Conservation (phyloP, 2,888 invertebrate genomes). For the Leucophenga maculata region DNA sequence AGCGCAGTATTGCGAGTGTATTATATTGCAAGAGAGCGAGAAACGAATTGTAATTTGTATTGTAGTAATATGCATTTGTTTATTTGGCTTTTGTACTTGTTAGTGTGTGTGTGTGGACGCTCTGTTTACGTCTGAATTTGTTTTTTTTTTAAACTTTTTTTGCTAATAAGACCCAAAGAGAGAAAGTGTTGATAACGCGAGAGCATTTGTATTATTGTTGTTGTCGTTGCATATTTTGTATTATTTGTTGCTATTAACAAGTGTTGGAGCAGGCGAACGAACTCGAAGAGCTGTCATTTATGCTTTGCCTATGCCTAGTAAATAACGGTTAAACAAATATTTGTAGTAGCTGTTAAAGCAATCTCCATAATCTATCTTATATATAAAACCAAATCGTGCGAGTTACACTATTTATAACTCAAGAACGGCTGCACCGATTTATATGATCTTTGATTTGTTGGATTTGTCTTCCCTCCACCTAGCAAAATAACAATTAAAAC, state of each 20-base stretch:
- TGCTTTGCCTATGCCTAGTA: too few species aligned
- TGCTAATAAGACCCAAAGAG: background rate
- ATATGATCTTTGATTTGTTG: too few species aligned
- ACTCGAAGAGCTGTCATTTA: background rate
- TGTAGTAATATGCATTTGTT: constrained; percentile 21
- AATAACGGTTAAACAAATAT: too few species aligned
- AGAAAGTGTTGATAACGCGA: background rate
- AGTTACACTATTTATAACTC: too few species aligned
- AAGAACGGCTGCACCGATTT: too few species aligned
- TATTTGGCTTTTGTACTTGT: constrained; percentile 15
- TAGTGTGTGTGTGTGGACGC: background rate
- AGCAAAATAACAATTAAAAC: too few species aligned
- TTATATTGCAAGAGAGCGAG: background rate
- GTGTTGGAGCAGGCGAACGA: constrained; percentile 15
- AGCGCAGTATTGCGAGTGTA: background rate
- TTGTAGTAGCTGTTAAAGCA: too few species aligned
- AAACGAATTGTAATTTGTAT: background rate
- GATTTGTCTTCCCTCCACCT: too few species aligned
- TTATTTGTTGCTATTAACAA: background rate
- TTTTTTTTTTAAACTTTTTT: too few species aligned
- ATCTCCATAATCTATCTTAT: too few species aligned
- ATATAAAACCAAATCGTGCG: too few species aligned
- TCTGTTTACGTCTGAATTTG: constrained; percentile 25
- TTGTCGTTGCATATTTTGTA: background rate
- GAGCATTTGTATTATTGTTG: background rate